A percentile compares a stretch with the other conserved stretches of the same genome.
Conservation (phyloP, 2,797 vertebrate genomes). For the Syndactyla subalaris region DNA sequence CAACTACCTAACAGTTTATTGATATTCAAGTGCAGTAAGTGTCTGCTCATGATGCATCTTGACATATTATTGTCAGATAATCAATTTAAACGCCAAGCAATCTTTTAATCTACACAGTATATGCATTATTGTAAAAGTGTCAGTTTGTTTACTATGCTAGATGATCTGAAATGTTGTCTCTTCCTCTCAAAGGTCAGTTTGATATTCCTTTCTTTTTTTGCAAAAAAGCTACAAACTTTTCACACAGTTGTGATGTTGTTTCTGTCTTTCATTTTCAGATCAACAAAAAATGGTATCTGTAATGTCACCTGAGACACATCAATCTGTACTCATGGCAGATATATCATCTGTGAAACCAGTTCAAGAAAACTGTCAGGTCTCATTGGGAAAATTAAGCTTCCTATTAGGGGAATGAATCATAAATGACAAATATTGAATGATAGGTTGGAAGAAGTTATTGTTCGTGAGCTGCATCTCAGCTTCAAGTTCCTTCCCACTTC, state of each 20-base stretch:
- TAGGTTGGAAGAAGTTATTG: neutral
- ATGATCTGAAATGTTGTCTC: neutral
- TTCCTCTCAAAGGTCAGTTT: slow-evolving; percentile 2
- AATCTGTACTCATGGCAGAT: neutral
- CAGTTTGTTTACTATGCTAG: neutral
- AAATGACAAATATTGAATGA: slow-evolving; percentile 33
- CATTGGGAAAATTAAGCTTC: slow-evolving; percentile 38
- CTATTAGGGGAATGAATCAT: slow-evolving; percentile 39
- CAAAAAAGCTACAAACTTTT: neutral
- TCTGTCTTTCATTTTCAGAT: neutral
- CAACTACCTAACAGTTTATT: neutral
- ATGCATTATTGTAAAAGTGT: slow-evolving; percentile 2
- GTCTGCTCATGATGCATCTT: neutral
- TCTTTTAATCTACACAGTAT: neutral
- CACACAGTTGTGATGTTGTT: slow-evolving; percentile 14
- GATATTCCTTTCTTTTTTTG: slow-evolving; percentile 32
- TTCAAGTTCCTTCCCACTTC: neutral
- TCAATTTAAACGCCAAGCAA: slow-evolving; percentile 11
- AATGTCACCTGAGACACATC: neutral
- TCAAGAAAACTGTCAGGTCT: slow-evolving; percentile 40
- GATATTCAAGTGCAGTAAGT: neutral
- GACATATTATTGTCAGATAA: neutral
- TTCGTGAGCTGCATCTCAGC: neutral
- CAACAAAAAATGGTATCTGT: neutral
- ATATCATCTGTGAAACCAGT: slow-evolving; percentile 21